Evolutionary conservation across 2,797 vertebrate species (phyloP).

Genomic region (Notamacropus eugenii): DNA sequence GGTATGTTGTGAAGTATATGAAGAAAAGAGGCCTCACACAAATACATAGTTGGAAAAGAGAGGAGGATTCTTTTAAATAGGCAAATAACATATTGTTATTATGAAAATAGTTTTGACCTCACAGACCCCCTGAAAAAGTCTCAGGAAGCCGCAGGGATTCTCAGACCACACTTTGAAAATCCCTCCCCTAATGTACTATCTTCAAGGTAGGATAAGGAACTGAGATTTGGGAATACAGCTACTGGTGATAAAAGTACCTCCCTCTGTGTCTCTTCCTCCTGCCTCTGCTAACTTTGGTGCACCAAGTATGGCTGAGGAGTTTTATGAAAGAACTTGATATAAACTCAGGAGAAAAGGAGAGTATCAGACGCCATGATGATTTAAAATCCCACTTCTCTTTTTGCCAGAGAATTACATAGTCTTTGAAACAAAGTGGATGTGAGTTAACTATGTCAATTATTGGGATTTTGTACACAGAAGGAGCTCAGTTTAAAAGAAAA

Average conservation of each 20-base stretch:
- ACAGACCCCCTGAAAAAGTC: neutral
- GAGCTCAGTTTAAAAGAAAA: neutral
- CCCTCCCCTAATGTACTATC: neutral
- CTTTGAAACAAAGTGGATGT: neutral
- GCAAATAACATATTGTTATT: neutral
- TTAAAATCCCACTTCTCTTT: neutral
- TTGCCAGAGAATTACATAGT: neutral
- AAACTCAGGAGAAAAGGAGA: neutral
- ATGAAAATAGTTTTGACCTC: neutral
- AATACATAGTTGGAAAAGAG: neutral
- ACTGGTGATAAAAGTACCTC: neutral
- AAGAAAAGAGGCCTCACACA: neutral
- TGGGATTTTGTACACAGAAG: neutral
- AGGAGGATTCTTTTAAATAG: neutral
- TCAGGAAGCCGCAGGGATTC: neutral
- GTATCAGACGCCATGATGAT: neutral
- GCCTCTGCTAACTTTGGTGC: neutral
- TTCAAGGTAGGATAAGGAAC: neutral
- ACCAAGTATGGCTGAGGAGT: neutral
- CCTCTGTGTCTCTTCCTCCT: neutral
- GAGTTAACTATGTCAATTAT: neutral
- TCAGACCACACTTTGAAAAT: neutral
- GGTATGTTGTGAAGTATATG: neutral
- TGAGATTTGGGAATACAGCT: neutral
- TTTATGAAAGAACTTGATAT: neutral